A percentile compares a stretch with the other conserved stretches of the same genome.
phyloP scores from a whole-genome alignment of 2,797 vertebrate genomes.

The Tangara arthus region DNA sequence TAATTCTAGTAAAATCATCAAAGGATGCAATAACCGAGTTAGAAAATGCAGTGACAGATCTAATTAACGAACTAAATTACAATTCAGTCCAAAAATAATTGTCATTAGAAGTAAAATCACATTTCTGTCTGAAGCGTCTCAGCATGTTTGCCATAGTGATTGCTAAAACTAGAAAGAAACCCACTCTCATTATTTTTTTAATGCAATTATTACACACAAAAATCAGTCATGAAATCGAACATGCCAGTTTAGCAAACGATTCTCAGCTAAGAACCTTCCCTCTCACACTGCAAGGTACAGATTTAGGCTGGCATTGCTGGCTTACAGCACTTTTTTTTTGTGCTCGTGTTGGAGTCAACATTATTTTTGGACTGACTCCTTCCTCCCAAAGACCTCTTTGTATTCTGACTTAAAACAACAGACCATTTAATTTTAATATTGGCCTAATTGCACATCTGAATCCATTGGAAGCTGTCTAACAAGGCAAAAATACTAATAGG shows the following conservation, averaged over 20 bases:
- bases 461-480: constrained; percentile 49
- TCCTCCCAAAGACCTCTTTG: neutral
- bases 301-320: neutral
- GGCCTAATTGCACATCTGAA: constrained; percentile 51
- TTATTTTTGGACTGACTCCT: neutral
- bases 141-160: constrained; percentile 23
- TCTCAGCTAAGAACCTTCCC: neutral
- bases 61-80: constrained; percentile 62
- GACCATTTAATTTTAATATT: constrained; percentile 67
- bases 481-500: constrained; percentile 56
- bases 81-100: constrained; percentile 52
- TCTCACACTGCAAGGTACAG: neutral
- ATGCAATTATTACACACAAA: constrained; percentile 41
- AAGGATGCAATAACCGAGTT: constrained; percentile 25
- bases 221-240: constrained; percentile 56
- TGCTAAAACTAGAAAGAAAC: constrained; percentile 14
- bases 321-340: neutral
- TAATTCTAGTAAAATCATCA: constrained; percentile 49
- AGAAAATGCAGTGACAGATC: constrained; percentile 50
- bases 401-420: constrained; percentile 57
- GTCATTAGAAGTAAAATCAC: constrained; percentile 56
- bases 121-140: constrained; percentile 45
- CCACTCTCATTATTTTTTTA: constrained; percentile 39
- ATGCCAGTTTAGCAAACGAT: constrained; percentile 21
- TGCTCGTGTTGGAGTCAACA: neutral